Evolutionary conservation across 2,797 vertebrate genomes (phyloP), one percentile per base, ranked within the genome.

Genomic region (Kryptopterus vitreolus): DNA sequence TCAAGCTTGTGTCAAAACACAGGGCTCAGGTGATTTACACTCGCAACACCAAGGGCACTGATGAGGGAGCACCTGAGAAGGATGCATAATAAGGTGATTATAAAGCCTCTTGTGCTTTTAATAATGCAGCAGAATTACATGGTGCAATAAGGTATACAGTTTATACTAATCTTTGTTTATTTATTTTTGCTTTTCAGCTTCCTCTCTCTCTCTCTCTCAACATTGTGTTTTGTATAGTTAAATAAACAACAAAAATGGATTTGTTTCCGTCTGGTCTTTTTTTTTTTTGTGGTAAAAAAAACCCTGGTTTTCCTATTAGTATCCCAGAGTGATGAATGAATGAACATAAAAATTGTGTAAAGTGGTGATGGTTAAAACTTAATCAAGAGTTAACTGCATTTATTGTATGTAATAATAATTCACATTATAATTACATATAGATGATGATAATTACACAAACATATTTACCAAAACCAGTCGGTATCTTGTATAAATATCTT

Each of bases 11-110:
- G 71, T 95, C 95, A 70, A 96, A 96, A 81, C 95, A 96, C 89
- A 91, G 95, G 87, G 95, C 95, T 24, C 95, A 96, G 13, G 93
- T 96, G 26, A 96, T 96, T 85, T 96, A 96, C 76, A 96, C 95
- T 18, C 91, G 95, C 24, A 96, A 96, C 88, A 96, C 95, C 0
- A 96, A 96, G 85, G 95, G 95, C 0, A 93, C 94, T 3, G 95
- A 96, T 2, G 95, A 94, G 0, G 94, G 92, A 0, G 90, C 88
- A 0, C 91, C 91, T 0, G 92, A 93, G 35, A 95, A 96, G 85
- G 94, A 96, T 0, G 92, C 91, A 0, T 95, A 87, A 91, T 65
- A 55, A 91, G 92, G 93, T 93, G 84, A 92, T 66, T n/a, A 4
- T 29, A 1, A 31, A 29, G 38, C 7, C 15, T 65, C 1, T 1